Percentiles rank a stretch among this genome's conserved stretches.
phyloP scores from a whole-genome alignment of 2,797 vertebrate genomes.

The Coregonus suidteri region DNA sequence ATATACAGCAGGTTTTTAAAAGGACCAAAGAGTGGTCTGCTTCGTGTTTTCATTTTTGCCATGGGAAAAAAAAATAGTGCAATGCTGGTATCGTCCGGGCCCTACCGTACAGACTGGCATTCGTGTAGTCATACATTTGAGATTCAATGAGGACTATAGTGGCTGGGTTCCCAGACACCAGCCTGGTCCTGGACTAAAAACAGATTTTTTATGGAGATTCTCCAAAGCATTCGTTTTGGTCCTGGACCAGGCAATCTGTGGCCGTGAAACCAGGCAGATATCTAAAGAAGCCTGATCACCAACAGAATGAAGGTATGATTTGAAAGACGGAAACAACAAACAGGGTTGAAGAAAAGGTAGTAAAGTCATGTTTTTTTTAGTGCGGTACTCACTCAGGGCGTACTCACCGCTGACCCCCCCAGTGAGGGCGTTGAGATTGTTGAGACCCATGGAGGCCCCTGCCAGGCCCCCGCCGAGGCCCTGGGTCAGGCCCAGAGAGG shows the following conservation, averaged over 20 bases:
- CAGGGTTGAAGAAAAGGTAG: not conserved
- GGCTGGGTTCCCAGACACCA: not conserved
- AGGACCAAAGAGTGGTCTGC: too few species aligned
- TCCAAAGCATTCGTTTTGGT: not conserved
- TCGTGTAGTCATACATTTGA: too few species aligned
- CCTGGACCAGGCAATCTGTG: not conserved
- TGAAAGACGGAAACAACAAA: not conserved
- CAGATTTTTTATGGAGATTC: not conserved
- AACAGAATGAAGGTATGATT: not conserved
- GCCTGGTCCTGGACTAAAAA: not conserved
- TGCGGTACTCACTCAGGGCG: conserved; percentile 35
- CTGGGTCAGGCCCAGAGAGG: conserved; percentile 85
- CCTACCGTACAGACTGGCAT: too few species aligned
- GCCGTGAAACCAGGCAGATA: not conserved
- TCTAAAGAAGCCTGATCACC: not conserved
- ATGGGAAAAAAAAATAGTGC: too few species aligned
- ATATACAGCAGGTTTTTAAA: too few species aligned
- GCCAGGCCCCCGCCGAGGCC: conserved; percentile 85
- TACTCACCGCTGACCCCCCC: conserved; percentile 73
- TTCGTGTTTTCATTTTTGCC: too few species aligned
- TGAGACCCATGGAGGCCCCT: conserved; percentile 90
- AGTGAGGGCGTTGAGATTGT: conserved; percentile 84
- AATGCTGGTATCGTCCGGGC: too few species aligned
- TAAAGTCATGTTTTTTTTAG: not conserved
- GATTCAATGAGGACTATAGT: too few species aligned